Evolutionary conservation across 2,888 invertebrate species (phyloP).

Genomic region (Anthrax anthrax): DNA sequence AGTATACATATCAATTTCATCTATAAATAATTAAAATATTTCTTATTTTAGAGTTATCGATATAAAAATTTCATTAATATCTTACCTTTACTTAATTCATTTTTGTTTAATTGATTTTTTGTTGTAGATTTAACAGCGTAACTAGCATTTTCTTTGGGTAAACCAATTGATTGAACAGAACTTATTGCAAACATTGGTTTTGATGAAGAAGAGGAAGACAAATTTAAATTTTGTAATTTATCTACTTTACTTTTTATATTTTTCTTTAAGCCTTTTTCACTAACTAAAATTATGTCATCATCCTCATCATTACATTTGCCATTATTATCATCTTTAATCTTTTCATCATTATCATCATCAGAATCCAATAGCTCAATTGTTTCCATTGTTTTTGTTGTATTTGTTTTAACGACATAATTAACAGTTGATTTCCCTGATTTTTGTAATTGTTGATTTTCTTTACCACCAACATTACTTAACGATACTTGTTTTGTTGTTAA

Average conservation of each 20-base stretch:
- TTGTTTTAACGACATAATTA: slow-evolving; percentile 2
- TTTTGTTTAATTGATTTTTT: too few species aligned
- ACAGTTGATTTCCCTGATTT: neutral
- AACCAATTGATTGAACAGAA: slow-evolving; percentile 2
- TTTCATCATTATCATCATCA: neutral
- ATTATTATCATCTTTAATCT: neutral
- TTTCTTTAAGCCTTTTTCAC: slow-evolving; percentile 2
- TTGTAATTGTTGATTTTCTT: neutral
- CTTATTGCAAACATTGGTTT: slow-evolving; percentile 4
- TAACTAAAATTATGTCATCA: slow-evolving; percentile 4
- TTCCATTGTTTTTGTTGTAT: neutral
- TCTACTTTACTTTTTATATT: too few species aligned
- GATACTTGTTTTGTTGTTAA: neutral
- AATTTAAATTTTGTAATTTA: too few species aligned
- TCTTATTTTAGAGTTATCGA: too few species aligned
- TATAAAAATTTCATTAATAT: too few species aligned
- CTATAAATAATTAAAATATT: too few species aligned
- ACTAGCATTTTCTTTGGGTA: neutral
- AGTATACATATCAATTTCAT: too few species aligned
- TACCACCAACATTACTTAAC: too few species aligned
- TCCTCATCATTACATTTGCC: neutral
- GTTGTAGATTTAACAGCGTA: too few species aligned
- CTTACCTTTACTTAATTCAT: too few species aligned
- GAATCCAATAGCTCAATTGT: slow-evolving; percentile 4
- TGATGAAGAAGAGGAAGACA: neutral